Base-by-base conservation (phyloP, 2,797 vertebrate genomes). In the Emydoidea blandingii region DNA sequence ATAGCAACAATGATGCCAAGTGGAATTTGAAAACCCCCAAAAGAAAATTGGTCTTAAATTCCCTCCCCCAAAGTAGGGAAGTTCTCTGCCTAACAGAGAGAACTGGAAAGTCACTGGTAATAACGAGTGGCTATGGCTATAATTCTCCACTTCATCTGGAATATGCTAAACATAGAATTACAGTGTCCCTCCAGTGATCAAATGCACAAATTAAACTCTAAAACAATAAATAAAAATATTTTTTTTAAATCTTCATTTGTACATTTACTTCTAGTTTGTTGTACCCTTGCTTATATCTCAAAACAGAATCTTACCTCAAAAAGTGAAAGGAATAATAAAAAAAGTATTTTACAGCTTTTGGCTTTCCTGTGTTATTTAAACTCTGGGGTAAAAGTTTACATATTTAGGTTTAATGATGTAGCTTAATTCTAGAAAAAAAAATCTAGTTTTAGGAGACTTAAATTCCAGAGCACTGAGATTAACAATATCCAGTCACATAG, bases 361-460 rank as follows among this genome's bases (percentile, higher is more conserved):
- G 18, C 89, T 94, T 92, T 95, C 27, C 89, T 94, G n/a, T 90
- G 85, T 91, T 96, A 92, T 93, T 89, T 90, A 95, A 95, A 95
- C 72, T 83, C 89, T 65, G 91, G 85, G 83, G 87, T 91, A 81
- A 54, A 93, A 95, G 87, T 93, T 93, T 95, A 94, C 89, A 83
- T 91, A 95, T 95, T 82, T 94, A 81, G 83, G 85, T 4, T 3
- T 78, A 89, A 93, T 85, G 83, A 91, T 94, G 83, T 93, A 94
- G 95, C 89, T 83, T 82, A 93, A 88, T 93, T 83, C 92, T 86
- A 89, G 82, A 94, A 96, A 93, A 92, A 92, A 74, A 92, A 89
- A 88, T 56, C 65, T 82, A 65, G 85, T 96, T 85, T 76, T 86
- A 44, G 47, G 37, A 83, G 82, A 74, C 81, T 65, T 68, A 80